Evolutionary conservation across 2,888 invertebrate genomes (phyloP).

Genomic region (Platycheirus albimanus): DNA sequence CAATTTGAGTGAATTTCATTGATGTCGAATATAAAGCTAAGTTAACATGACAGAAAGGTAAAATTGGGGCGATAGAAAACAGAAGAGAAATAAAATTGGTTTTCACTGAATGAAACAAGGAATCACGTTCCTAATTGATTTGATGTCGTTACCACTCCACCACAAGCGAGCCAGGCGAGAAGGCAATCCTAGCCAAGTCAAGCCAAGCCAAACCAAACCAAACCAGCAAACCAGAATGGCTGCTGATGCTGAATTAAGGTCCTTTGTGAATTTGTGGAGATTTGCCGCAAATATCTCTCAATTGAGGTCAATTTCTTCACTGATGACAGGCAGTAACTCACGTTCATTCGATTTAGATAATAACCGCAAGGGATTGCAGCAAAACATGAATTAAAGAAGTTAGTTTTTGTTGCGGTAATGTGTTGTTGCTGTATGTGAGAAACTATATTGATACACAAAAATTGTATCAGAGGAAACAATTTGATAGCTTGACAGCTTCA

Average conservation of each 20-base stretch:
- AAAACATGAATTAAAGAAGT: constrained; percentile 19
- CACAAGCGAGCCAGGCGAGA: too few species aligned
- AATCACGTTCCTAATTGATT: constrained; percentile 72
- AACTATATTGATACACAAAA: background rate
- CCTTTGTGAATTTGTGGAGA: constrained; percentile 69
- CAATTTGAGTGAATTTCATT: constrained; percentile 68
- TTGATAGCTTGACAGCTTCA: constrained; percentile 23
- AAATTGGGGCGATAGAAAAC: constrained; percentile 55
- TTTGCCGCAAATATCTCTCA: constrained; percentile 68
- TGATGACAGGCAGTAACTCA: constrained; percentile 69
- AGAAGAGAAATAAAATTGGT: constrained; percentile 60
- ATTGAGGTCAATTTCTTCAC: constrained; percentile 67
- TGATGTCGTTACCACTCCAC: constrained; percentile 63
- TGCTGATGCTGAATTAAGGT: background rate
- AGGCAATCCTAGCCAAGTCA: background rate
- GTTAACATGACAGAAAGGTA: constrained; percentile 66
- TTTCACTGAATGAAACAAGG: constrained; percentile 40
- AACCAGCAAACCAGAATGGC: too few species aligned
- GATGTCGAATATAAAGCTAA: constrained; percentile 59
- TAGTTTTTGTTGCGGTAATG: background rate
- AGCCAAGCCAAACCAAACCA: too few species aligned
- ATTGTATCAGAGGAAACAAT: constrained; percentile 1
- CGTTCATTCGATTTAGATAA: constrained; percentile 72
- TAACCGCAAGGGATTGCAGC: constrained; percentile 48
- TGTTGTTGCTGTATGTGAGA: background rate